phyloP scores from a whole-genome alignment of 1,140 invertebrate genomes.

The Camponotus pennsylvanicus region DNA sequence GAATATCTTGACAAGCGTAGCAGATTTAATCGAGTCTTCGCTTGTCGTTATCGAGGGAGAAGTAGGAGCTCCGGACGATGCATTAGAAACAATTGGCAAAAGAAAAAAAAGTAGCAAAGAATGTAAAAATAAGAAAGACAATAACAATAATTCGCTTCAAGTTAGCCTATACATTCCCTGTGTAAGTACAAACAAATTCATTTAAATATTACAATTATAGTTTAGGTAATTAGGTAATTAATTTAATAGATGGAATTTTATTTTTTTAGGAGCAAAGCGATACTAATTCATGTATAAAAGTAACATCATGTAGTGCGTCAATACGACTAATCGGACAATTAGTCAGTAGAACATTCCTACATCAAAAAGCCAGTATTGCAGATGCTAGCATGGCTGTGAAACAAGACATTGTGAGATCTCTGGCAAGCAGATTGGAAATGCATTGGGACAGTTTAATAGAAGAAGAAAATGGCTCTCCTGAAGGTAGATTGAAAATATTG shows the following conservation, averaged over 20 bases:
- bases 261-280: conserved; percentile 52
- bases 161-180: conserved; percentile 89
- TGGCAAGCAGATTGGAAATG: conserved; percentile 92
- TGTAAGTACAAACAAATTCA: conserved; percentile 87
- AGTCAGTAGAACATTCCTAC: conserved; percentile 90
- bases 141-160: conserved; percentile 82
- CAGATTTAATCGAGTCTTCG: conserved; percentile 86
- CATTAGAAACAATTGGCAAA: conserved; percentile 87
- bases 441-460: conserved; percentile 95
- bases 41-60: conserved; percentile 89
- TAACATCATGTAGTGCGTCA: conserved; percentile 81
- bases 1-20: conserved; percentile 79
- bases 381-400: conserved; percentile 90
- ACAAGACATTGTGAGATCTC: conserved; percentile 92
- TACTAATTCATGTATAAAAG: conserved; percentile 79
- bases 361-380: conserved; percentile 89
- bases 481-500: conserved; percentile 83
- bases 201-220: neutral
- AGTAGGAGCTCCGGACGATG: conserved; percentile 86
- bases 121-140: conserved; percentile 81
- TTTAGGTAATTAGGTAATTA: neutral
- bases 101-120: conserved; percentile 86
- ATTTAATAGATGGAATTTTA: conserved; percentile 39
- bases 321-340: conserved; percentile 89
- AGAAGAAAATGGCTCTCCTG: conserved; percentile 90